Base-by-base conservation (phyloP, 2,113 vertebrate species). In the Malaclemys terrapin region DNA sequence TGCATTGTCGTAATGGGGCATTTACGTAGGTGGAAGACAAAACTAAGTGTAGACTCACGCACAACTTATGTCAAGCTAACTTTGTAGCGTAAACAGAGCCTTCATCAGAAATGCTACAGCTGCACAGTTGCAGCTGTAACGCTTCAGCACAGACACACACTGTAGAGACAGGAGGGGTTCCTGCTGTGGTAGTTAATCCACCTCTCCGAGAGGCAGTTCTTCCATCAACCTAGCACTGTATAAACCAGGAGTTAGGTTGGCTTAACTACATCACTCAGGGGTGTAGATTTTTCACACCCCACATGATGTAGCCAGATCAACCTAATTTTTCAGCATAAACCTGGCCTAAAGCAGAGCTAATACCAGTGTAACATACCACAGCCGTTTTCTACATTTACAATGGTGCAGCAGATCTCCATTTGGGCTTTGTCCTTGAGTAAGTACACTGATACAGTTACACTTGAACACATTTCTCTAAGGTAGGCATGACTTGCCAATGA, bases 401-500 rank as follows among this genome's bases (percentile, higher is more conserved):
- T 89, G 93, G 69, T 93, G 91, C 90, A 89, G 42, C 82, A 76
- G 8, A 80, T 90, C 72, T 72, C 2, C 85, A 16, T 86, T 82
- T 72, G 35, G 14, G 29, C 89, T 85, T 85, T 17, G 57, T 25
- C 38, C 56, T 53, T 1, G 0, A 6, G n/a, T 45, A 95, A 72
- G 65, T 84, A 82, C 45, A 85, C 25, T 86, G 84, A 95, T 0
- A 38, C 27, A 31, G 91, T 96, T 92, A 96, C 94, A 97, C 95
- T 90, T 88, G 88, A 94, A 89, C 84, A 93, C 87, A 80, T 0
- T 6, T 49, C 80, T 89, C 93, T 94, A 53, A 91, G 45, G 62
- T 90, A 89, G 93, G 80, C 90, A 94, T 95, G 96, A 94, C 95
- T 95, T 94, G 89, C 89, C 96, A 91, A 52, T 57, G 90, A 93